phyloP scores from a whole-genome alignment of 2,888 invertebrate genomes.

The Lycocerus yunnanus region DNA sequence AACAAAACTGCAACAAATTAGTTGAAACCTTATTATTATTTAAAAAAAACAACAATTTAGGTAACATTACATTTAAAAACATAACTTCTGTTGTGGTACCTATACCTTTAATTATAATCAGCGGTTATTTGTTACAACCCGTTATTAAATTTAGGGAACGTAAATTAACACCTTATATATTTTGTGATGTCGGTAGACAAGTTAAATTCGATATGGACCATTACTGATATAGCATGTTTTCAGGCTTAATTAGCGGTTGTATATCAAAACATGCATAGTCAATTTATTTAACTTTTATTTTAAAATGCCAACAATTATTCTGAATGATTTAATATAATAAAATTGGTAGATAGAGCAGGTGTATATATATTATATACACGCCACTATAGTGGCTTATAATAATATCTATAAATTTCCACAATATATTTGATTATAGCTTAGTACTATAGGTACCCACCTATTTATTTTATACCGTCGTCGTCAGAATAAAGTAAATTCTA shows the following conservation, averaged over 20 bases:
- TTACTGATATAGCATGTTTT: neutral
- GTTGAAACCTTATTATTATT: neutral
- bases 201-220: neutral
- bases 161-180: neutral
- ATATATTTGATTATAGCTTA: neutral
- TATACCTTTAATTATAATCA: neutral
- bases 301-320: slow-evolving; percentile 51
- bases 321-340: slow-evolving; percentile 55
- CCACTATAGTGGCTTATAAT: slow-evolving; percentile 42
- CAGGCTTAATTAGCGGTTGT: neutral
- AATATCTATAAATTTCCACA: neutral
- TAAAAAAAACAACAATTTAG: neutral
- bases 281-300: neutral
- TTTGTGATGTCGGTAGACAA: neutral
- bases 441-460: neutral
- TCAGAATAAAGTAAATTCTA: too few relatives aligned
- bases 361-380: slow-evolving; percentile 49
- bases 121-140: neutral
- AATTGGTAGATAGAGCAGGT: slow-evolving; percentile 54
- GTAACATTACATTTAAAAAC: neutral
- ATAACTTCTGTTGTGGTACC: neutral
- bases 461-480: too few relatives aligned
- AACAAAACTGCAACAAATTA: neutral
- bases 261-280: neutral
- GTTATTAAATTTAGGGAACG: neutral